These are phyloP conservation scores for Peromyscus nudipes DNA, from an alignment of 2,797 vertebrate species.

Conservation along the genomic window DNA sequence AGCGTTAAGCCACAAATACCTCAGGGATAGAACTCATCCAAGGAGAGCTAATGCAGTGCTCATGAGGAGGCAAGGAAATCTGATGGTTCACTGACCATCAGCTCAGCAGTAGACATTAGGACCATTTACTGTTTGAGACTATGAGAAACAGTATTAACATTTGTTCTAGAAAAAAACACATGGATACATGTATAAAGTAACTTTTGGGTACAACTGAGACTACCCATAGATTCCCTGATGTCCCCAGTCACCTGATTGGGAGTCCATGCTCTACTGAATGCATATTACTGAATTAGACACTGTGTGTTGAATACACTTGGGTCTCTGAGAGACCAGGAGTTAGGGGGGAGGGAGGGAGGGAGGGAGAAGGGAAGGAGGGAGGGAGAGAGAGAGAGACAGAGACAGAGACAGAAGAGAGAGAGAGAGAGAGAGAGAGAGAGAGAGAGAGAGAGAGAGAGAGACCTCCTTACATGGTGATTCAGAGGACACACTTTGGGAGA, in stretches of 20 bases:
- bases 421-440: not conserved
- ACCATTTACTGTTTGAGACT: slow-evolving; percentile 61
- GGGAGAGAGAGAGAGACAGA: not conserved
- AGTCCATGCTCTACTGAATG: not conserved
- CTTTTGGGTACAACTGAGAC: slow-evolving; percentile 32
- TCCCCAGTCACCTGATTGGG: not conserved
- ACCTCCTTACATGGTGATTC: not conserved
- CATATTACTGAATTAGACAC: not conserved
- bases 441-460: not conserved
- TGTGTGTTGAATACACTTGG: not conserved
- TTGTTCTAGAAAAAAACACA: slow-evolving; percentile 46
- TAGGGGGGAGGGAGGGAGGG: not conserved
- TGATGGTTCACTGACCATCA: slow-evolving; percentile 62
- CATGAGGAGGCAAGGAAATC: slow-evolving; percentile 46
- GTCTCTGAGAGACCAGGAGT: not conserved
- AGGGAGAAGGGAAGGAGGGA: not conserved
- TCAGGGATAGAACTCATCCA: slow-evolving; percentile 53
- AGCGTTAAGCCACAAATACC: slow-evolving; percentile 50
- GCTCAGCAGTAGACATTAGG: slow-evolving; percentile 49
- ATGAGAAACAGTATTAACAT: slow-evolving; percentile 36
- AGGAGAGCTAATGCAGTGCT: slow-evolving; percentile 68
- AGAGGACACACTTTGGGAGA: not conserved
- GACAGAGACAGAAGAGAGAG: not conserved
- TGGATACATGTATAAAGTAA: not conserved
- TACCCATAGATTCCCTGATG: not conserved